Percentiles rank a stretch among this genome's conserved stretches.
phyloP scores from a whole-genome alignment of 2,113 vertebrate species.

The Scomber japonicus region DNA sequence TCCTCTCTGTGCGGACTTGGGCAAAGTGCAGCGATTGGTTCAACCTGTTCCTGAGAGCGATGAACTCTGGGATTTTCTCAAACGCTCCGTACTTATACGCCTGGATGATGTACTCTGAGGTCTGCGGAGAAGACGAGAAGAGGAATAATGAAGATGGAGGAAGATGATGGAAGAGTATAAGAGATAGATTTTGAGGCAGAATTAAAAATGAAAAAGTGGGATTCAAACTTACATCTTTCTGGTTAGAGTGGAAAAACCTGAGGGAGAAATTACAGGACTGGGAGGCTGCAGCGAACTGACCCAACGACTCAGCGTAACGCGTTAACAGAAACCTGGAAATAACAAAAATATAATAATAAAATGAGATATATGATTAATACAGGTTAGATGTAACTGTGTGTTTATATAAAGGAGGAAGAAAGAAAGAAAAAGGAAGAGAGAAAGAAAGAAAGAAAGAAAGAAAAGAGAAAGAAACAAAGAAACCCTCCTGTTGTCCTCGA shows the following conservation, averaged over 20 bases:
- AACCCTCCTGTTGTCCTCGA: too few relatives aligned
- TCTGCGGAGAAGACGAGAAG: conserved; percentile 81
- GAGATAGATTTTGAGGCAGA: not conserved
- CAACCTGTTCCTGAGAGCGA: conserved; percentile 95
- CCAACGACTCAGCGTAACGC: conserved; percentile 92
- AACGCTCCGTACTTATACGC: conserved; percentile 99
- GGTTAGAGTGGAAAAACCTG: conserved; percentile 99
- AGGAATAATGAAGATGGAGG: not conserved
- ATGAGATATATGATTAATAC: too few relatives aligned
- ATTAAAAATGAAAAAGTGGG: not conserved
- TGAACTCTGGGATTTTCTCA: conserved; percentile 99
- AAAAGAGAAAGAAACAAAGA: too few relatives aligned
- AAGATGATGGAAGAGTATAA: not conserved
- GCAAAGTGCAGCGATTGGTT: conserved; percentile 99
- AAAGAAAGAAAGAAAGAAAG: too few relatives aligned
- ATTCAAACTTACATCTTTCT: conserved; percentile 98
- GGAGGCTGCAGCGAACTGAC: conserved; percentile 96
- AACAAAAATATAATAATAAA: conserved; percentile 15
- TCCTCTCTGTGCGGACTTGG: conserved; percentile 96
- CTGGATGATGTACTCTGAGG: conserved; percentile 99
- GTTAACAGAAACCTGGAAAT: conserved; percentile 92
- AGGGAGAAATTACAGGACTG: conserved; percentile 98
- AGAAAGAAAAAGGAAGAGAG: too few relatives aligned
- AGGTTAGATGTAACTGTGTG: not conserved
- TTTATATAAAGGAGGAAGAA: too few relatives aligned